phyloP scores from a whole-genome alignment of 2,888 invertebrate species.

The Gymnocheta viridis region DNA sequence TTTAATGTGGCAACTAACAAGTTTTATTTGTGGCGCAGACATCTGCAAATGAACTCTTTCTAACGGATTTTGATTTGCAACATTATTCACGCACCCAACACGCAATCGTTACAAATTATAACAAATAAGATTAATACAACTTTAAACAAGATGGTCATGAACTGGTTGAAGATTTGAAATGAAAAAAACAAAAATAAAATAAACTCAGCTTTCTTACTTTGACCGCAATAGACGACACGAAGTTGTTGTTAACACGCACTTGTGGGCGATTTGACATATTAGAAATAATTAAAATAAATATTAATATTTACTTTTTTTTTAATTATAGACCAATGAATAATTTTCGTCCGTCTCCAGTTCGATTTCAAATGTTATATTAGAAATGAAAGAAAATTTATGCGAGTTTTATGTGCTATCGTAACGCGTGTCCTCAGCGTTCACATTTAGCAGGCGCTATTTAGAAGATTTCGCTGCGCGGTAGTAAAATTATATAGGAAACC shows the following conservation, averaged over 20 bases:
- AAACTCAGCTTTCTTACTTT: background rate
- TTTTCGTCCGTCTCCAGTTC: too few species aligned
- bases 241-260: background rate
- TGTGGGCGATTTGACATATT: background rate
- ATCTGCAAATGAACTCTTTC: constrained; percentile 40
- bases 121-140: constrained; percentile 34
- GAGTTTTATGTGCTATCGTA: too few species aligned
- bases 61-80: constrained; percentile 49
- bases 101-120: constrained; percentile 40
- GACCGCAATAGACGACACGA: background rate
- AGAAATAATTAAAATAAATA: background rate
- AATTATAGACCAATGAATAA: background rate
- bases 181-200: background rate
- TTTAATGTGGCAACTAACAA: constrained; percentile 5
- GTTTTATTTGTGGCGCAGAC: constrained; percentile 18
- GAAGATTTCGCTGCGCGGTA: too few species aligned
- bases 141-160: background rate
- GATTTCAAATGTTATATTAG: too few species aligned
- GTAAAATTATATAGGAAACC: too few species aligned
- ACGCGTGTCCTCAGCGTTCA: too few species aligned
- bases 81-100: constrained; percentile 31
- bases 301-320: background rate
- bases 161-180: constrained; percentile 6
- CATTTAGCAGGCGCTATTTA: too few species aligned
- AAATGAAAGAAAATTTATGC: too few species aligned